Evolutionary conservation across 2,113 vertebrate genomes (phyloP).

Genomic region (rat (Rattus norvegicus)): GRCr8 NC_086027.1:35993501-35994000

Average conservation of each 20-base stretch:
- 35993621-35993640: not conserved
- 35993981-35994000: not conserved
- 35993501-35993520: not conserved
- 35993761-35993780: not conserved
- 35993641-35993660: not conserved
- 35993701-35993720: not conserved
- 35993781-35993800: not conserved
- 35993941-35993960: not conserved
- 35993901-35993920: not conserved
- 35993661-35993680: not conserved
- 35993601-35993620: not conserved
- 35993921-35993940: not conserved
- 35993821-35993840: constrained; percentile 16
- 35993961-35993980: not conserved
- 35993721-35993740: not conserved
- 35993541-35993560: not conserved
- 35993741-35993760: not conserved
- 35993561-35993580: not conserved
- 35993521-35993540: not conserved
- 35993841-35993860: not conserved
- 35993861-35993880: not conserved
- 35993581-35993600: not conserved
- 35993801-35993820: not conserved
- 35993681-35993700: not conserved
- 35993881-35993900: not conserved